Conservation (phyloP, 2,113 vertebrate genomes). For the Pogona vitticeps region DNA sequence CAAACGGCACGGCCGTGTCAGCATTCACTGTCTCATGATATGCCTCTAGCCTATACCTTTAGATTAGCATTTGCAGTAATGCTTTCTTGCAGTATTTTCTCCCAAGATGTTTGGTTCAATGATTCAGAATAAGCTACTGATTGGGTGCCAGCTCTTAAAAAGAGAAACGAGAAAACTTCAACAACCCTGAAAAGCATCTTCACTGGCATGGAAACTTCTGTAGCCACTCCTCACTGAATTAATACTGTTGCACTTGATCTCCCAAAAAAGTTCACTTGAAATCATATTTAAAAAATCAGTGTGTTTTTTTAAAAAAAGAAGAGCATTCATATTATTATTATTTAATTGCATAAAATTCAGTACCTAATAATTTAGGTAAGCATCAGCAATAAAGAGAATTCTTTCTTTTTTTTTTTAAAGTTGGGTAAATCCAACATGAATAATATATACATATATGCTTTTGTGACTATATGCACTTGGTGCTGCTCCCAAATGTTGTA, state of each 20-base stretch:
- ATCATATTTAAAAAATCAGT: slow-evolving; percentile 55
- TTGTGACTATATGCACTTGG: slow-evolving; percentile 84
- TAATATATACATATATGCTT: slow-evolving; percentile 64
- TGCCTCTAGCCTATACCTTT: slow-evolving; percentile 40
- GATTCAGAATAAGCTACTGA: slow-evolving; percentile 73
- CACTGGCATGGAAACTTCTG: slow-evolving; percentile 34
- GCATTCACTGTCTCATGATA: slow-evolving; percentile 67
- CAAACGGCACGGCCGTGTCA: slow-evolving; percentile 73
- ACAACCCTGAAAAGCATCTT: slow-evolving; percentile 45
- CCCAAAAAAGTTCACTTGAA: slow-evolving; percentile 63
- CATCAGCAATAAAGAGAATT: slow-evolving; percentile 71
- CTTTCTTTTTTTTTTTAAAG: slow-evolving; percentile 80
- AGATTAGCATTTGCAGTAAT: slow-evolving; percentile 80
- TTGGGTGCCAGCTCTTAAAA: slow-evolving; percentile 72
- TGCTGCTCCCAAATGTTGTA: slow-evolving; percentile 97
- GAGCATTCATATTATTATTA: slow-evolving; percentile 72
- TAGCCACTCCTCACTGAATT: slow-evolving; percentile 68
- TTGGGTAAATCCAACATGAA: slow-evolving; percentile 88
- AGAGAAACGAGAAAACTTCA: not conserved
- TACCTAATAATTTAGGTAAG: slow-evolving; percentile 85
- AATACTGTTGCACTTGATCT: slow-evolving; percentile 80
- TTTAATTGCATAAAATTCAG: slow-evolving; percentile 74
- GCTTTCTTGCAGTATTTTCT: slow-evolving; percentile 76
- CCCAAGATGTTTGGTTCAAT: slow-evolving; percentile 74
- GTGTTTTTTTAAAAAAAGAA: slow-evolving; percentile 53